Conservation (phyloP, 2,888 invertebrate species). For the Apoda limacodes region DNA sequence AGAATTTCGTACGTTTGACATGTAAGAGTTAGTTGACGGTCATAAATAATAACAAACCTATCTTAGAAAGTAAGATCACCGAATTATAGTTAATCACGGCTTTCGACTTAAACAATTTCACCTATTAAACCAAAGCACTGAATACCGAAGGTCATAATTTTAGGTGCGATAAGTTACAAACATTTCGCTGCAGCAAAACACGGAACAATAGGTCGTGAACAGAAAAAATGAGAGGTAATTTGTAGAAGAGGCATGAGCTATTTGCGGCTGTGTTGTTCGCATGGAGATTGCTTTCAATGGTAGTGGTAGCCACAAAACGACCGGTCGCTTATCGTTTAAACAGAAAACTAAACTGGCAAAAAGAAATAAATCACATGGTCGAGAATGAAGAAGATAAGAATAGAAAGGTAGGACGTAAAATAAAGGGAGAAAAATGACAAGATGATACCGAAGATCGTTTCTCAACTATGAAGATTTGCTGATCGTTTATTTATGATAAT, state of each 20-base stretch:
- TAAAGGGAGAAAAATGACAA: conserved; percentile 11
- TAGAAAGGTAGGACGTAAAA: conserved; percentile 25
- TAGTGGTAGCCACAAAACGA: not conserved
- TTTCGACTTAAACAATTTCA: conserved; percentile 28
- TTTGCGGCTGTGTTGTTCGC: conserved; percentile 1
- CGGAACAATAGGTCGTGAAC: conserved; percentile 42
- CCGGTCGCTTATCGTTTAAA: conserved; percentile 20
- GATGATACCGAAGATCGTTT: too few species aligned
- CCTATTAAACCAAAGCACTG: conserved; percentile 32
- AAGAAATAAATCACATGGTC: conserved; percentile 27
- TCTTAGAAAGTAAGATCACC: conserved; percentile 32
- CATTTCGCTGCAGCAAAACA: conserved; percentile 26
- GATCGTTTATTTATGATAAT: too few species aligned
- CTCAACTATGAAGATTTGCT: too few species aligned
- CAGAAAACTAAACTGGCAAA: conserved; percentile 27
- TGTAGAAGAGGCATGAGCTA: conserved; percentile 18
- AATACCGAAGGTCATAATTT: conserved; percentile 41
- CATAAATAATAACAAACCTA: conserved; percentile 20
- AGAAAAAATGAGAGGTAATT: conserved; percentile 44
- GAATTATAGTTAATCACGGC: conserved; percentile 23
- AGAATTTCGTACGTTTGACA: too few species aligned
- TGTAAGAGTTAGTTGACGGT: conserved; percentile 2
- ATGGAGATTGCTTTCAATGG: not conserved
- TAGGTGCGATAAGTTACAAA: conserved; percentile 37
- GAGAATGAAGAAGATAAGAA: conserved; percentile 23